Evolutionary conservation across 30 jellyfish, hydroid and myxozoan genomes (phyloP).

Genomic region (Hydractinia echinata): DNA sequence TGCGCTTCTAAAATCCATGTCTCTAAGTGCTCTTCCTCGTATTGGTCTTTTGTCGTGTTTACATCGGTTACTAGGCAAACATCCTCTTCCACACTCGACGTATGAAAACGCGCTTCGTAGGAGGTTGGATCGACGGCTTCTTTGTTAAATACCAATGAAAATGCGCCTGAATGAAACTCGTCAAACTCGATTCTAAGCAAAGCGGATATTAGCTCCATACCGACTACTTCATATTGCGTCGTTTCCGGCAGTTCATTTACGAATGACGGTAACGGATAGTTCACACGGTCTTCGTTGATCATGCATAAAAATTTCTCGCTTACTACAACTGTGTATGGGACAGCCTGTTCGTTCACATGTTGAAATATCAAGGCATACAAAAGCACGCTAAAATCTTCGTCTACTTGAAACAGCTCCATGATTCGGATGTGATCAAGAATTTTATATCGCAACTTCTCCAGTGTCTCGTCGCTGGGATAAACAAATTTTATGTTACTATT

Average conservation of each 20-base stretch:
- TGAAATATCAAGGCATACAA: conserved; percentile 53
- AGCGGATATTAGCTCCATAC: conserved; percentile 53
- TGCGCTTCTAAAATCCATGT: conserved; percentile 53
- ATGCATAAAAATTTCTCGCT: conserved; percentile 59
- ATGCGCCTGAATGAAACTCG: conserved; percentile 60
- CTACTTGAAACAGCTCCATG: conserved; percentile 33
- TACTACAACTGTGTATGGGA: conserved; percentile 74
- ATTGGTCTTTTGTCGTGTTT: conserved; percentile 30
- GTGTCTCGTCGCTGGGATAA: conserved; percentile 90
- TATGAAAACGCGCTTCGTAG: conserved; percentile 57
- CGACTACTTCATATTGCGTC: conserved; percentile 71
- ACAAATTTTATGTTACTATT: conserved; percentile 64
- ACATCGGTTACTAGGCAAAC: conserved; percentile 70
- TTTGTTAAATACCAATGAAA: conserved; percentile 55
- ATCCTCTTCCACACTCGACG: conserved; percentile 63
- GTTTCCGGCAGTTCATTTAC: conserved; percentile 73
- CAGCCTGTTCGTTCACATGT: conserved; percentile 35
- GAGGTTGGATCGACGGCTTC: conserved; percentile 68
- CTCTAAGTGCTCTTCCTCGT: conserved; percentile 55
- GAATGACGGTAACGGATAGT: conserved; percentile 81
- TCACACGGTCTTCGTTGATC: conserved; percentile 74
- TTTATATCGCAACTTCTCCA: conserved; percentile 59
- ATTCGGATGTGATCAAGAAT: conserved; percentile 34
- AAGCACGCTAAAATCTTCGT: conserved; percentile 44
- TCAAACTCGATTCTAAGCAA: conserved; percentile 63